Percentiles rank a stretch among this genome's conserved stretches.
Evolutionary conservation across 1,140 invertebrate species (phyloP).

Genomic region (Thalassaphorura encarpata): DNA sequence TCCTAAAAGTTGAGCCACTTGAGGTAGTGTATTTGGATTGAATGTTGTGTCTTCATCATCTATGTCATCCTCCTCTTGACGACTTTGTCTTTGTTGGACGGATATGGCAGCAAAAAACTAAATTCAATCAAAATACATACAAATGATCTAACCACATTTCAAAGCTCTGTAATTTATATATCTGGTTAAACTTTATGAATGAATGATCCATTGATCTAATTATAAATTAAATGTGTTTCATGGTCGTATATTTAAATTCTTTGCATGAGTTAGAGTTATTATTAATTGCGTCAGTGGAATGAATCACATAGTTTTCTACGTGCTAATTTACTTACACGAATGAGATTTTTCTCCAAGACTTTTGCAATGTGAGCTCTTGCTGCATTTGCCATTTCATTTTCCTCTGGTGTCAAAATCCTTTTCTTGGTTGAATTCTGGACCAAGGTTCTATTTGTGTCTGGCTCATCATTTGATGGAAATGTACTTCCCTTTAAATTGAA

Average conservation of each 20-base stretch:
- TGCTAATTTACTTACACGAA: conserved; percentile 20
- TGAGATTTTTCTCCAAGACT: conserved; percentile 26
- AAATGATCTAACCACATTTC: too few relatives aligned
- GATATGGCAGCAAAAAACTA: conserved; percentile 24
- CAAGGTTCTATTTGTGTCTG: too few relatives aligned
- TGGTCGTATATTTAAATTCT: too few relatives aligned
- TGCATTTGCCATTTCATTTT: conserved; percentile 21
- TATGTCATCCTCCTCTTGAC: conserved; percentile 13
- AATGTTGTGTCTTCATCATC: conserved; percentile 2
- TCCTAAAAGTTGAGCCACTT: conserved; percentile 32
- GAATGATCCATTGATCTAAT: too few relatives aligned
- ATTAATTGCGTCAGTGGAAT: too few relatives aligned
- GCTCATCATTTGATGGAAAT: too few relatives aligned
- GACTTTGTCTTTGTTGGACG: conserved; percentile 5
- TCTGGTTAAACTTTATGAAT: too few relatives aligned
- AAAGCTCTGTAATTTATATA: too few relatives aligned
- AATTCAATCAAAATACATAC: conserved; percentile 7
- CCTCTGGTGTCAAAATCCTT: conserved; percentile 13
- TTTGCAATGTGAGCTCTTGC: conserved; percentile 25
- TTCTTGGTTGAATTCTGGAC: neutral
- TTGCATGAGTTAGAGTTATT: too few relatives aligned
- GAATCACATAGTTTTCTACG: neutral
- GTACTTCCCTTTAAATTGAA: too few relatives aligned
- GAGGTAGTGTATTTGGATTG: conserved; percentile 26
- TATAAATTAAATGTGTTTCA: too few relatives aligned